Base-by-base conservation (phyloP, 2,888 invertebrate species). In the Oeneis ivallda region DNA sequence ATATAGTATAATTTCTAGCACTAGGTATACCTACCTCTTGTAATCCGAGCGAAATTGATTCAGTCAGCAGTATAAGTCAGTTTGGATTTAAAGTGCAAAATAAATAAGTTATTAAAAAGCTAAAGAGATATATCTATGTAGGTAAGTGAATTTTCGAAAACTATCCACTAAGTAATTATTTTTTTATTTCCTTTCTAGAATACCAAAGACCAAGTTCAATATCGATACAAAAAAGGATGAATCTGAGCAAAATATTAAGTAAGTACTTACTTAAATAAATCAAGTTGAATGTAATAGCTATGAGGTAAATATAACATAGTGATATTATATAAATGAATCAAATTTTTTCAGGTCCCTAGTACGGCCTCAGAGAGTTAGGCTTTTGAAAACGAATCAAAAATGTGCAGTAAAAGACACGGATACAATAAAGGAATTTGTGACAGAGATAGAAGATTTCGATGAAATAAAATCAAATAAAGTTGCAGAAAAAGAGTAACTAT, bases 361-460 rank as follows among this genome's bases (percentile, higher is more conserved):
- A 13, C 71, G 78, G 13, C 60, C 76, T 26, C 83, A 82, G 45
- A 85, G 81, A 72, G 76, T 86, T 1, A 70, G 77, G 0, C 74
- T 85, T 8, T 80, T 81, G 56, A 62, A 81, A 2, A 77, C 80
- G 0, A 26, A 73, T 77, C 0, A 70, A 70, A 10, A 75, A 74
- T 59, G 76, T 39, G 26, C 58, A 39, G 63, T 69, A 45, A 66
- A 72, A 47, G 72, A 75, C 56, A n/a, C 56, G 7, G 17, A 15
- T 13, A 79, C 81, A 15, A 75, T 76, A 13, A 77, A 74, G 9
- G 78, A 83, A 66, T 70, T 72, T 0, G 74, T 76, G 11, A 83
- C 83, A 0, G 88, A 89, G 65, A 74, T 86, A 0, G 73, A 83
- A 65, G 83, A 83, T 15, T 69, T 84, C 8, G 82, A 84, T 53